These are phyloP conservation scores for Bagarius yarrelli DNA, from an alignment of 2,113 vertebrate species.

Conservation along the genomic window DNA sequence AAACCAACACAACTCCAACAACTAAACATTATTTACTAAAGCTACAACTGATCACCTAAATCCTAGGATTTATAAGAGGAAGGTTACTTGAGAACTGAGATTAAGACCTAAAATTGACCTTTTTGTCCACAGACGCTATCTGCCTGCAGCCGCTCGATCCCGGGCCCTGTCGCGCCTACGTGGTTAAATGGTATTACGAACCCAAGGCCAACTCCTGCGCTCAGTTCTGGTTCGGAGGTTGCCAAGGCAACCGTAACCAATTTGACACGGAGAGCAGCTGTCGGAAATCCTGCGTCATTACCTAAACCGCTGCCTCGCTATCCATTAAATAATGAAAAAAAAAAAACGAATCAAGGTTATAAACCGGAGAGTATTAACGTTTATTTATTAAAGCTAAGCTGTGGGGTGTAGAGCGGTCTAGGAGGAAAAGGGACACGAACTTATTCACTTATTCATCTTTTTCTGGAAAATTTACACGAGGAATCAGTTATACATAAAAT, in stretches of 20 bases:
- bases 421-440: background rate
- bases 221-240: conserved; percentile 88
- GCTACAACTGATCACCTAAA: background rate
- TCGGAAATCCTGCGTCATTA: conserved; percentile 67
- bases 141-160: conserved; percentile 74
- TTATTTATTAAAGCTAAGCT: background rate
- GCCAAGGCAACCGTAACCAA: conserved; percentile 75
- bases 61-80: background rate
- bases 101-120: background rate
- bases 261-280: conserved; percentile 79
- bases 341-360: background rate
- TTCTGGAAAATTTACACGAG: background rate
- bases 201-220: conserved; percentile 77
- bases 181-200: conserved; percentile 84
- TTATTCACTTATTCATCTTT: background rate
- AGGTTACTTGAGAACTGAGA: background rate
- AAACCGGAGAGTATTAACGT: background rate
- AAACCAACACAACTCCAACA: too few relatives aligned
- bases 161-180: conserved; percentile 75
- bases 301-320: conserved; percentile 17
- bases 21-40: background rate
- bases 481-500: background rate
- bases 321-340: background rate
- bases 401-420: background rate
- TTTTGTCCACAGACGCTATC: conserved; percentile 57